phyloP scores from a whole-genome alignment of 2,888 invertebrate species.

The Ariolimax columbianus region DNA sequence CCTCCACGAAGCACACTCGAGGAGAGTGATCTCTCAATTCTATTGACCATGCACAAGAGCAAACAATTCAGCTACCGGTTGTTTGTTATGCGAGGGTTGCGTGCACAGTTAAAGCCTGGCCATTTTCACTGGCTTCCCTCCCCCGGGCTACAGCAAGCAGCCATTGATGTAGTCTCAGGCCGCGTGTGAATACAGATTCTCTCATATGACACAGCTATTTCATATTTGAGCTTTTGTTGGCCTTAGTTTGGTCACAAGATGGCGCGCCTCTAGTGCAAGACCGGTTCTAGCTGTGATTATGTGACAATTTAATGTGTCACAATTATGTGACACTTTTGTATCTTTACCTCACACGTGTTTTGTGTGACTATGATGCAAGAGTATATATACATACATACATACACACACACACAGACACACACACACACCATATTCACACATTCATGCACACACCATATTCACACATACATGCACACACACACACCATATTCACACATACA shows the following conservation, averaged over 20 bases:
- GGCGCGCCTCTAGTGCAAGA: not conserved
- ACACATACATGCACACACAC: too few species aligned
- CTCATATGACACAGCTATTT: not conserved
- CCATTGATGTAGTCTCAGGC: not conserved
- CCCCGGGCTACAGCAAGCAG: not conserved
- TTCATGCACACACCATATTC: too few species aligned
- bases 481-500: too few species aligned
- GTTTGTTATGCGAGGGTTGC: not conserved
- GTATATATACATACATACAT: too few species aligned
- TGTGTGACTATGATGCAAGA: too few species aligned
- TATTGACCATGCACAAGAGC: not conserved
- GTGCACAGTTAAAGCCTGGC: conserved; percentile 5
- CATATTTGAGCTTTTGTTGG: not conserved
- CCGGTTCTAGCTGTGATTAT: too few species aligned
- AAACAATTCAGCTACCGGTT: not conserved
- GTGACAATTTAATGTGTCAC: too few species aligned
- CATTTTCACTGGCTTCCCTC: not conserved
- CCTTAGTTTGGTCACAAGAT: not conserved
- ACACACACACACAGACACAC: too few species aligned
- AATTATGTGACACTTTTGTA: too few species aligned
- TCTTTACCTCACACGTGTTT: too few species aligned
- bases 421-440: too few species aligned
- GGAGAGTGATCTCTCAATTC: not conserved
- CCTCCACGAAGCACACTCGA: not conserved
- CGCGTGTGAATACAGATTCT: not conserved